phyloP scores from a whole-genome alignment of 2,113 vertebrate genomes.

The Phrynosoma blainvillii region DNA sequence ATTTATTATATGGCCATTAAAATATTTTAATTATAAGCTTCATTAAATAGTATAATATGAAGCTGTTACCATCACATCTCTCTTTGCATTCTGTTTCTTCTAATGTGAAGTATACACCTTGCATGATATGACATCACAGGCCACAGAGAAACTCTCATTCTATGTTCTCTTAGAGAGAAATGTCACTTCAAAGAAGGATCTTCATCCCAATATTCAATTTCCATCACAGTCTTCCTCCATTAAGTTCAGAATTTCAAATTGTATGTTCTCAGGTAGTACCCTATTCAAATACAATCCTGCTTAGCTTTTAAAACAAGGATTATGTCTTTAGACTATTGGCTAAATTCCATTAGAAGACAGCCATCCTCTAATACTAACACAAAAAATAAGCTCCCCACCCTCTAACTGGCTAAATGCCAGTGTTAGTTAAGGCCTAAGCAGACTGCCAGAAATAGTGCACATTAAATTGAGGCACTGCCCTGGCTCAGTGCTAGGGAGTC shows the following conservation, averaged over 20 bases:
- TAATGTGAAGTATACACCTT: no score
- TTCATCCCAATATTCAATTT: not conserved
- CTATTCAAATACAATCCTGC: not conserved
- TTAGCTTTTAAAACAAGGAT: not conserved
- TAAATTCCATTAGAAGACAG: not conserved
- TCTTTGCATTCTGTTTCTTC: not conserved
- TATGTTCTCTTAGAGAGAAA: no score
- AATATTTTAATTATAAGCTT: not conserved
- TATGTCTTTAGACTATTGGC: not conserved
- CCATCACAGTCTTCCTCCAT: not conserved
- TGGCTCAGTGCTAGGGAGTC: no score
- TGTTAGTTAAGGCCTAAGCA: no score
- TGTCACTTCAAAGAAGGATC: not conserved
- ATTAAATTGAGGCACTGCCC: no score
- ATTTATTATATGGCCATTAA: not conserved
- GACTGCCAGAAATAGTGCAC: no score
- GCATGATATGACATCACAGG: not conserved
- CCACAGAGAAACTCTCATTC: no score
- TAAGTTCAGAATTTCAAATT: not conserved
- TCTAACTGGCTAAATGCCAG: not conserved
- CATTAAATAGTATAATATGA: not conserved
- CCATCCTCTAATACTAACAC: not conserved
- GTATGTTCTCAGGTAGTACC: not conserved
- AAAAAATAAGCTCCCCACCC: not conserved
- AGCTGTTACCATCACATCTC: not conserved